Evolutionary conservation across 92 coral and sea anemone species (phyloP).

Genomic region (Muricea muricata): DNA sequence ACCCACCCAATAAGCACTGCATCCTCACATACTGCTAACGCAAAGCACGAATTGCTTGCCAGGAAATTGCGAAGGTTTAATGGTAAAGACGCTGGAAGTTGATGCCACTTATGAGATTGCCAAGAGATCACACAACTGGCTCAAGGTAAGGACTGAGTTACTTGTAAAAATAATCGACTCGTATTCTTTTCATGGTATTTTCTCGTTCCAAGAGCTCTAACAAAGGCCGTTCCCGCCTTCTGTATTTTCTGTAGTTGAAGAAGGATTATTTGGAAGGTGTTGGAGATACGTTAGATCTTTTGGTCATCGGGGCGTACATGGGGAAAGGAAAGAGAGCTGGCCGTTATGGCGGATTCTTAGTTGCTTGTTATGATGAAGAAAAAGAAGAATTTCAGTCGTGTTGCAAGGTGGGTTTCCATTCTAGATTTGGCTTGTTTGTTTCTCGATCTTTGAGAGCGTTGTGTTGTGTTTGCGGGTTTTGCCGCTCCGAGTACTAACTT

Average conservation of each 20-base stretch:
- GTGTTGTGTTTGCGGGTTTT: too few species aligned
- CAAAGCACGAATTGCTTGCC: background rate
- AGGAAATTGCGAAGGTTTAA: slow-evolving; percentile 98
- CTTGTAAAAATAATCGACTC: background rate
- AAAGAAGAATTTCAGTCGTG: slow-evolving; percentile 94
- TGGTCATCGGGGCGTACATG: slow-evolving; percentile 90
- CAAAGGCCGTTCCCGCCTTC: background rate
- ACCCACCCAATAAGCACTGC: too few species aligned
- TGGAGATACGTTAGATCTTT: slow-evolving; percentile 91
- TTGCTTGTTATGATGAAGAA: slow-evolving; percentile 93
- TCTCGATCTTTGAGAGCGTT: too few species aligned
- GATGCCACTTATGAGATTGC: slow-evolving; percentile 99
- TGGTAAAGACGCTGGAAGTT: slow-evolving; percentile 94
- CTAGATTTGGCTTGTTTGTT: too few species aligned
- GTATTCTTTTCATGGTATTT: background rate
- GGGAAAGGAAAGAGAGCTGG: slow-evolving; percentile 98
- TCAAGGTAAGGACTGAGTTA: slow-evolving; percentile 66
- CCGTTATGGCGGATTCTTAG: slow-evolving; percentile 88
- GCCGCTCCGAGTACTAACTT: too few species aligned
- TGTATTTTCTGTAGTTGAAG: slow-evolving; percentile 73
- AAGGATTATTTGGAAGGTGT: slow-evolving; percentile 96
- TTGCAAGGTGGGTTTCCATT: slow-evolving; percentile 74
- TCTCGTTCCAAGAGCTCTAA: background rate
- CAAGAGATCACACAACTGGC: slow-evolving; percentile 98
- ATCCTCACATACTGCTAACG: background rate